These are phyloP conservation scores for Alces alces DNA, from an alignment of 2,113 vertebrate species.

Conservation along the genomic window DNA sequence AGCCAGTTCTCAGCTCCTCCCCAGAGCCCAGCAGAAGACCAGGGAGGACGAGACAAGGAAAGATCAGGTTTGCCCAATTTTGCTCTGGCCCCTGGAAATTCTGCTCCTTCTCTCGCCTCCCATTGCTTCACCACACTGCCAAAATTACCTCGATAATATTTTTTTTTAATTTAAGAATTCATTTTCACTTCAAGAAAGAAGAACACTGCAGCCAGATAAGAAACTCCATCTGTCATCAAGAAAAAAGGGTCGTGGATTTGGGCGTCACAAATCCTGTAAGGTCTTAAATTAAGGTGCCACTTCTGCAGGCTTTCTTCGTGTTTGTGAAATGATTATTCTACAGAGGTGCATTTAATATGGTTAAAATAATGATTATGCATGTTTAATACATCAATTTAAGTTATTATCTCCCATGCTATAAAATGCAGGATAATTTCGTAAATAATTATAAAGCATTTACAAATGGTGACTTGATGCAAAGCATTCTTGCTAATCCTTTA, in stretches of 20 bases:
- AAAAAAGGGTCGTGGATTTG: slow-evolving; percentile 57
- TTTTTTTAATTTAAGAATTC: slow-evolving; percentile 67
- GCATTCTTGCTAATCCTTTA: slow-evolving; percentile 63
- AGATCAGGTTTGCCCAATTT: slow-evolving; percentile 55
- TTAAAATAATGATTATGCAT: slow-evolving; percentile 75
- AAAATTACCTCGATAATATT: slow-evolving; percentile 64
- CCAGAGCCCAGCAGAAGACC: background rate
- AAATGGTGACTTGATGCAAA: slow-evolving; percentile 47
- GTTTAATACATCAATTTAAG: slow-evolving; percentile 78
- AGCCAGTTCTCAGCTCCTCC: background rate
- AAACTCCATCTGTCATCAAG: slow-evolving; percentile 72
- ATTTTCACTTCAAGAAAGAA: slow-evolving; percentile 59
- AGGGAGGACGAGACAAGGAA: background rate
- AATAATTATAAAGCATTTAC: slow-evolving; percentile 77
- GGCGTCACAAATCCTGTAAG: slow-evolving; percentile 61
- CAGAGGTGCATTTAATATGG: slow-evolving; percentile 75
- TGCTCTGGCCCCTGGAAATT: slow-evolving; percentile 50
- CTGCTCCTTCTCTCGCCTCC: slow-evolving; percentile 31
- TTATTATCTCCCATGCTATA: slow-evolving; percentile 72
- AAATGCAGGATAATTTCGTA: slow-evolving; percentile 79
- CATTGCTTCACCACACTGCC: slow-evolving; percentile 50
- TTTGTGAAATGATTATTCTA: slow-evolving; percentile 72
- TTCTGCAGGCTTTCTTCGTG: slow-evolving; percentile 71
- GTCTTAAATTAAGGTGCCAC: slow-evolving; percentile 71
- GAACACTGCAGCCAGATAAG: slow-evolving; percentile 56